Evolutionary conservation across 1,140 invertebrate genomes (phyloP).

Genomic region (Drosophila lacteicornis): DNA sequence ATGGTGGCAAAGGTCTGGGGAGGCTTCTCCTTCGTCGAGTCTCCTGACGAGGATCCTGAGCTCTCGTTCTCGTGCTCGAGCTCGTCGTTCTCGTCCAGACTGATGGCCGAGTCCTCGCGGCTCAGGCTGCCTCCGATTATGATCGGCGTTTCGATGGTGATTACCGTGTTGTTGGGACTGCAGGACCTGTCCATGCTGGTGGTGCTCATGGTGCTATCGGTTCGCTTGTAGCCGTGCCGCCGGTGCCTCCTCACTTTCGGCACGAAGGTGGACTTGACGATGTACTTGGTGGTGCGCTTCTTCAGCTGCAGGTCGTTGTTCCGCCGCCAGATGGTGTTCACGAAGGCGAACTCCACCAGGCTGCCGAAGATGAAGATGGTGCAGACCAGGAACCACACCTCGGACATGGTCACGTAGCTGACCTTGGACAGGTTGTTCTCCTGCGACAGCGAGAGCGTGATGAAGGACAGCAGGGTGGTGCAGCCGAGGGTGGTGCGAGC

Average conservation of each 20-base stretch:
- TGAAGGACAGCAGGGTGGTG: slow-evolving; percentile 94
- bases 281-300: slow-evolving; percentile 93
- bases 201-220: slow-evolving; percentile 85
- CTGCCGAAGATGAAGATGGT: slow-evolving; percentile 94
- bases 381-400: slow-evolving; percentile 94
- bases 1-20: slow-evolving; percentile 88
- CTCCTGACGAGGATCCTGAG: slow-evolving; percentile 40
- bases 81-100: slow-evolving; percentile 68
- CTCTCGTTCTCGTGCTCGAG: slow-evolving; percentile 40
- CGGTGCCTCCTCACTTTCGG: slow-evolving; percentile 89
- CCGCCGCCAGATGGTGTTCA: slow-evolving; percentile 94
- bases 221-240: slow-evolving; percentile 78
- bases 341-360: slow-evolving; percentile 95
- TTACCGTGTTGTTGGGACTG: slow-evolving; percentile 57
- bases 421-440: slow-evolving; percentile 92
- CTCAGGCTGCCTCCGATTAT: slow-evolving; percentile 55
- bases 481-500: slow-evolving; percentile 91
- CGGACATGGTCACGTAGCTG: slow-evolving; percentile 94
- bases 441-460: slow-evolving; percentile 92
- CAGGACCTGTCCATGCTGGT: slow-evolving; percentile 85
- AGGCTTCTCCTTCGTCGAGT: slow-evolving; percentile 46
- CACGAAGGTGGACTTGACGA: slow-evolving; percentile 92
- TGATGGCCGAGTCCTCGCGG: slow-evolving; percentile 57
- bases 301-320: slow-evolving; percentile 92
- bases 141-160: slow-evolving; percentile 71